These are phyloP conservation scores for Platysternon megacephalum DNA, from an alignment of 2,113 vertebrate genomes.

Conservation along the genomic window DNA sequence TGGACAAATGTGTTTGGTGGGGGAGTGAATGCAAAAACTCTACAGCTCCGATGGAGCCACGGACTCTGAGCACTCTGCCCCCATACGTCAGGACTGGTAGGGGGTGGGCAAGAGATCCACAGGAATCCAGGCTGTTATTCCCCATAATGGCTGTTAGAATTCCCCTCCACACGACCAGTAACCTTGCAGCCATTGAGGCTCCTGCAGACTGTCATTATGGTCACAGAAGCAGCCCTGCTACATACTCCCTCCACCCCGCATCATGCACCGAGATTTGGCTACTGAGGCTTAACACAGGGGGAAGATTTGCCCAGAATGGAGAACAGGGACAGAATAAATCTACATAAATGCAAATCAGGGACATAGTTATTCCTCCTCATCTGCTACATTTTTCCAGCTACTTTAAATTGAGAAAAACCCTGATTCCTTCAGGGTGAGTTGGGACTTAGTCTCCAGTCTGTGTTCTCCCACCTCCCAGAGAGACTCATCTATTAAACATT, in stretches of 20 bases:
- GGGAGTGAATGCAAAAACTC: too few species aligned
- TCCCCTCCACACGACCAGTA: neutral
- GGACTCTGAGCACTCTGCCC: neutral
- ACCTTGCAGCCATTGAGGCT: neutral
- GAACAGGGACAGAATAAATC: constrained; percentile 56
- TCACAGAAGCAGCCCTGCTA: neutral
- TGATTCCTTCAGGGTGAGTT: accelerated
- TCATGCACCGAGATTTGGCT: neutral
- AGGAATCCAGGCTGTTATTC: neutral
- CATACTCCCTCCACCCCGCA: neutral
- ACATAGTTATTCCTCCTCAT: neutral
- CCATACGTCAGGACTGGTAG: too few species aligned
- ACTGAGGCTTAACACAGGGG: neutral
- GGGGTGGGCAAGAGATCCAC: neutral
- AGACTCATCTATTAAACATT: constrained; percentile 13
- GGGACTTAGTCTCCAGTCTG: accelerated
- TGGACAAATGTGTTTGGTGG: too few species aligned
- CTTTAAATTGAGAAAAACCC: neutral
- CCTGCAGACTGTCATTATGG: neutral
- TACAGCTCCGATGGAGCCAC: too few species aligned
- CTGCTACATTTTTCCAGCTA: neutral
- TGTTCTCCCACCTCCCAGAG: neutral
- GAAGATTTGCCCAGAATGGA: neutral
- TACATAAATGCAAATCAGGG: constrained; percentile 45
- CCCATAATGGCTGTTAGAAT: neutral